These are phyloP conservation scores for Minunthozetes semirufus DNA, from an alignment of 2,888 invertebrate genomes.

Conservation along the genomic window DNA sequence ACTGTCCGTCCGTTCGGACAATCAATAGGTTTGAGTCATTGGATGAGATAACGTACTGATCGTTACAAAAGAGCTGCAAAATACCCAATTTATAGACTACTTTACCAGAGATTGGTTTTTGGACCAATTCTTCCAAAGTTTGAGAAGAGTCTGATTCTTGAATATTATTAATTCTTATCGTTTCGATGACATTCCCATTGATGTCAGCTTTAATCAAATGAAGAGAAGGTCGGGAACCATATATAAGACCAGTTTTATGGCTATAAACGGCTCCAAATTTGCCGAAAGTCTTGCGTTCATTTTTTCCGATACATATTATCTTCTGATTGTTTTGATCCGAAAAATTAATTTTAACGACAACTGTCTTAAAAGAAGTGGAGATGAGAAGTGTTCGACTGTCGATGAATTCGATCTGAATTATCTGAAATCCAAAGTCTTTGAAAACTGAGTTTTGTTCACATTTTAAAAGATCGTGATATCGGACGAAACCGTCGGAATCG, in stretches of 20 bases:
- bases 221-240: background rate
- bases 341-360: background rate
- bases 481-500: slow-evolving; percentile 3
- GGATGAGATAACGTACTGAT: background rate
- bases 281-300: slow-evolving; percentile 2
- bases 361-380: background rate
- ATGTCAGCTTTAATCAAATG: slow-evolving; percentile 4
- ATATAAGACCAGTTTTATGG: background rate
- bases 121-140: background rate
- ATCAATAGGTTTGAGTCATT: slow-evolving; percentile 5
- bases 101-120: slow-evolving; percentile 14
- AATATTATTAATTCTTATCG: slow-evolving; percentile 20
- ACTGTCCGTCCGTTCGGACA: slow-evolving; percentile 4
- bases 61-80: background rate
- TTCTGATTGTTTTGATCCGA: background rate
- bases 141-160: background rate
- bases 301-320: background rate
- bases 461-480: background rate
- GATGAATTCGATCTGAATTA: slow-evolving; percentile 17
- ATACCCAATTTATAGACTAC: background rate
- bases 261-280: slow-evolving; percentile 18
- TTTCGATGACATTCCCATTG: slow-evolving; percentile 8
- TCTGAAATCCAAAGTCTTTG: slow-evolving; percentile 9
- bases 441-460: background rate
- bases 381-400: background rate